Base-by-base conservation (phyloP, 92 coral and sea anemone species). In the Paramuricea clavata region DNA sequence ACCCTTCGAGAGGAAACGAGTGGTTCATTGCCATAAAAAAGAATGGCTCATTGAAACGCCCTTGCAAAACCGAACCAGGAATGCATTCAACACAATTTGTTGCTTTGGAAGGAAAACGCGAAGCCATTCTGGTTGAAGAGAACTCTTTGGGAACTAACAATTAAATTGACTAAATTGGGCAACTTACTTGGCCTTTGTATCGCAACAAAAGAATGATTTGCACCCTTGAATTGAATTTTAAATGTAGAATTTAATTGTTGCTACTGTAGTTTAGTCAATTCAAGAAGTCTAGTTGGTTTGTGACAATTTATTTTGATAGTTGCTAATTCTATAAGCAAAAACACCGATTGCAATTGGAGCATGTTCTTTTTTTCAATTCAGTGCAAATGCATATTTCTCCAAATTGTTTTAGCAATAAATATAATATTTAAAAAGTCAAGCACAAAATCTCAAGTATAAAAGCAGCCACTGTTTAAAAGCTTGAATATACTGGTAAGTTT, bases 51-150 rank as follows among this genome's bases (percentile, higher is more conserved):
- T 74, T 93, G 42, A 87, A 86, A 49, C 80, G 92, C 83, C 91
- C 92, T 10, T 90, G 90, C 13, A 89, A 89, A 31, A 74, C 97
- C 12, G 62, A 10, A 21, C 82, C 94, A 2, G 97, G 97, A 28
- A 94, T 94, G 97, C 69, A 87, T 12, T 90, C 97, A 12, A 74
- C 97, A 12, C 93, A 92, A 56, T 94, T 94, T 54, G 68, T 92
- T 15, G 6, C 89, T 23, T 12, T 47, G 12, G 11, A 9, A 6
- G 1, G 22, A 50, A 33, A 57, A 31, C 65, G 64, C 49, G 15
- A n/a, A 4, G 28, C 60, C 0, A 22, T 12, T 3, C 35, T n/a
- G 7, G 72, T 28, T 31, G 22, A 65, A 33, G n/a, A 65, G 31
- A 60, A 60, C 68, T 60, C 72, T 0, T 16, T 28, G 39, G 72